Evolutionary conservation across 2,888 invertebrate genomes (phyloP).

Genomic region (Osmoderma eremita): DNA sequence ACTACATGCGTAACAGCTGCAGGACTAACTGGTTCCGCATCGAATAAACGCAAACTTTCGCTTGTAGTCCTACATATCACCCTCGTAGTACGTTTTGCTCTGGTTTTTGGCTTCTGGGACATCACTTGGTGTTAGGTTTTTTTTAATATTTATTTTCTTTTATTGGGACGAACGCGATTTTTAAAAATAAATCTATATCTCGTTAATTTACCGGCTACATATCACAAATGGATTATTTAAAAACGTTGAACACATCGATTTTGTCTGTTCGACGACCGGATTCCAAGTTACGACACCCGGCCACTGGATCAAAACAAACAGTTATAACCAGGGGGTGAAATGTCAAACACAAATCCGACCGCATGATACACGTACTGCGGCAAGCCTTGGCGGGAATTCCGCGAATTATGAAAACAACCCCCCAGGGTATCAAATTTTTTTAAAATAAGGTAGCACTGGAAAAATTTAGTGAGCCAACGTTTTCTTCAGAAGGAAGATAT

Average conservation of each 20-base stretch:
- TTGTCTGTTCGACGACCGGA: not conserved
- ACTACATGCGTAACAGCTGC: slow-evolving; percentile 38
- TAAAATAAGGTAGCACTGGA: too few relatives aligned
- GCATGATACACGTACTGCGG: slow-evolving; percentile 35
- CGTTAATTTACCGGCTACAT: slow-evolving; percentile 27
- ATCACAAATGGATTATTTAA: slow-evolving; percentile 36
- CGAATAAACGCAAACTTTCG: slow-evolving; percentile 73
- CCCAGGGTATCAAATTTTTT: too few relatives aligned
- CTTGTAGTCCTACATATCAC: slow-evolving; percentile 77
- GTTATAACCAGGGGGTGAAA: slow-evolving; percentile 19
- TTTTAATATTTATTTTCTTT: slow-evolving; percentile 14
- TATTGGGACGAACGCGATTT: slow-evolving; percentile 9
- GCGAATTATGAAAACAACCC: slow-evolving; percentile 5
- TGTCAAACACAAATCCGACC: slow-evolving; percentile 25
- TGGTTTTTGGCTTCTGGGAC: slow-evolving; percentile 39
- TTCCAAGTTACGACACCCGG: slow-evolving; percentile 24
- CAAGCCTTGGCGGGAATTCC: slow-evolving; percentile 16
- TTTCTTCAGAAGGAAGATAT: too few relatives aligned
- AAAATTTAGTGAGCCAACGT: too few relatives aligned
- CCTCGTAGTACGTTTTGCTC: slow-evolving; percentile 40
- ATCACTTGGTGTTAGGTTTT: slow-evolving; percentile 10
- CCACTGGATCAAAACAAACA: slow-evolving; percentile 39
- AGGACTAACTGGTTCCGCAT: slow-evolving; percentile 48
- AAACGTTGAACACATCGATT: slow-evolving; percentile 39
- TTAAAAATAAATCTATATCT: slow-evolving; percentile 25